These are phyloP conservation scores for Drosophila miranda DNA, from an alignment of 1,140 invertebrate species.

Conservation along the genomic window DNA sequence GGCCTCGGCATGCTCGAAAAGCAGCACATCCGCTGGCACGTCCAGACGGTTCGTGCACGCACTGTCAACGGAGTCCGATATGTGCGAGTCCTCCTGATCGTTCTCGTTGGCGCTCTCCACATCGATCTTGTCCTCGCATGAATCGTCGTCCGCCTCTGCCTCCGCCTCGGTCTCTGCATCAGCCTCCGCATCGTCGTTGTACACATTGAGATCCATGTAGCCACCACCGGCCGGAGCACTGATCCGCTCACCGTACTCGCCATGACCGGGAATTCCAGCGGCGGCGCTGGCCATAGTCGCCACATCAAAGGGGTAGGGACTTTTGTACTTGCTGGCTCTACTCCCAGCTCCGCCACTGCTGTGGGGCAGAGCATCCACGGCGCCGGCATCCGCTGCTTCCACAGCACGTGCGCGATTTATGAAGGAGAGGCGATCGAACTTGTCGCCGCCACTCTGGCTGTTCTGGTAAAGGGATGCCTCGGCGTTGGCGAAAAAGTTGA, in stretches of 20 bases:
- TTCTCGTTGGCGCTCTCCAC: conserved; percentile 76
- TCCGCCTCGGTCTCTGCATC: conserved; percentile 29
- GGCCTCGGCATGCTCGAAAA: conserved; percentile 63
- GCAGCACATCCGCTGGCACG: conserved; percentile 45
- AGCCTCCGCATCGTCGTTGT: conserved; percentile 56
- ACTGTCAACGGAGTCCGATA: conserved; percentile 79
- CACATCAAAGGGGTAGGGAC: conserved; percentile 65
- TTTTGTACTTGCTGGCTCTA: conserved; percentile 70
- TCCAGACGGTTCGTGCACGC: conserved; percentile 69
- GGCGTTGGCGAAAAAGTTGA: conserved; percentile 79
- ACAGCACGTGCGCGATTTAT: conserved; percentile 53
- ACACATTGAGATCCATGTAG: conserved; percentile 62
- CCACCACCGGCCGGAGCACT: conserved; percentile 21
- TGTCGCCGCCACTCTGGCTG: conserved; percentile 59
- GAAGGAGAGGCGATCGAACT: conserved; percentile 69
- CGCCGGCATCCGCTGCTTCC: conserved; percentile 1
- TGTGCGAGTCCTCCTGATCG: conserved; percentile 78
- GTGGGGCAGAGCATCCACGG: conserved; percentile 45
- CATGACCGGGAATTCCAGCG: conserved; percentile 23
- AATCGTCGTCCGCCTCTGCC: conserved; percentile 56
- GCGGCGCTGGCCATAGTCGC: conserved; percentile 38
- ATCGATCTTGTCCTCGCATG: conserved; percentile 79
- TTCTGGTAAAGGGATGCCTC: conserved; percentile 69
- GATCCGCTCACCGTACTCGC: conserved; percentile 29
- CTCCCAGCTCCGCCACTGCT: conserved; percentile 26